A percentile compares a stretch with the other conserved stretches of the same genome.
phyloP scores from a whole-genome alignment of 1,140 invertebrate genomes.

The Steinernema feltiae region DNA sequence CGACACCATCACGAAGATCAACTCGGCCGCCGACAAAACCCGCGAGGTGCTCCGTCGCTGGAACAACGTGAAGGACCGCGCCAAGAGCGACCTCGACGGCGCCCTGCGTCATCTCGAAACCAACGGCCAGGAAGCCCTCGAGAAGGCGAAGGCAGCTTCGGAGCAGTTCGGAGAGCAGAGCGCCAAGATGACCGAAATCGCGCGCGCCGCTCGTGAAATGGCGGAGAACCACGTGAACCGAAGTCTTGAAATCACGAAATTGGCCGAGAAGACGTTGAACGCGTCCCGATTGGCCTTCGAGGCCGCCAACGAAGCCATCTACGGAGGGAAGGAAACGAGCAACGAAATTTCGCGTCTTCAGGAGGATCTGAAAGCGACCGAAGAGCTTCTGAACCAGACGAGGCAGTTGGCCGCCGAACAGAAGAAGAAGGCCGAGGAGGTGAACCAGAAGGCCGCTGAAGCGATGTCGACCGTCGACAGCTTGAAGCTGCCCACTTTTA shows the following conservation, averaged over 20 bases:
- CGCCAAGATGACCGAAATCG: conserved; percentile 37
- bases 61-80: conserved; percentile 34
- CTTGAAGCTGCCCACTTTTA: conserved; percentile 48
- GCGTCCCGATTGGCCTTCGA: conserved; percentile 42
- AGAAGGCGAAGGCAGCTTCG: conserved; percentile 43
- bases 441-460: conserved; percentile 37
- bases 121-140: conserved; percentile 44
- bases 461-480: conserved; percentile 49
- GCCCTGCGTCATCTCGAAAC: conserved; percentile 51
- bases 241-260: conserved; percentile 38
- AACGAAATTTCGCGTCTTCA: conserved; percentile 42
- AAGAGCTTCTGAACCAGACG: conserved; percentile 48
- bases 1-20: conserved; percentile 39
- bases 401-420: conserved; percentile 49
- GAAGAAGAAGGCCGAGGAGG: conserved; percentile 42
- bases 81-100: conserved; percentile 36
- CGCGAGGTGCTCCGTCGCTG: conserved; percentile 34
- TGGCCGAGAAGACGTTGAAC: conserved; percentile 44
- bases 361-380: conserved; percentile 35
- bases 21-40: conserved; percentile 33
- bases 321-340: conserved; percentile 46
- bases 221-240: conserved; percentile 47
- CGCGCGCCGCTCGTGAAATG: conserved; percentile 35
- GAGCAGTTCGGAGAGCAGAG: conserved; percentile 55
- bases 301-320: conserved; percentile 57